Evolutionary conservation across 2,797 vertebrate genomes (phyloP), one percentile per base, ranked within the genome.

Genomic region (Chaetodon trifasciatus): DNA sequence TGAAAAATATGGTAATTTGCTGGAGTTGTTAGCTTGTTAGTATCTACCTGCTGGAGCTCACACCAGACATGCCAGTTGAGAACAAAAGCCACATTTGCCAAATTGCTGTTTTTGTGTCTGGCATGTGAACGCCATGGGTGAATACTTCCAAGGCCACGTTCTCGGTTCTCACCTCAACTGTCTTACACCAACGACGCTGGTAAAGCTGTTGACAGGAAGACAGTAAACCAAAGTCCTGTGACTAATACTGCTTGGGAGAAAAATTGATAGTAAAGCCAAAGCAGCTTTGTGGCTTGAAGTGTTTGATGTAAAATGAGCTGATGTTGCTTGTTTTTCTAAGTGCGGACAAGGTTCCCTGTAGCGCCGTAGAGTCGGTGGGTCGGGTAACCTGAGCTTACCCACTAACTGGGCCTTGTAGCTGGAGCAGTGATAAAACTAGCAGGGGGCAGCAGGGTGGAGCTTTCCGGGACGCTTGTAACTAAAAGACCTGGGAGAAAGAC

Each of bases 251-350:
- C 55, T 63, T 21, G 4, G 39, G 6, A 70, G 17, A 61, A 72
- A 57, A 49, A 67, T 16, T 19, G 5, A 57, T 67, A 57, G 57
- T 37, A 55, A 88, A 83, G 56, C 71, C 66, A 83, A 70, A 69
- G 73, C 23, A 78, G 70, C 86, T 68, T 53, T 76, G 69, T 80
- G 70, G 68, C 72, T 85, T 55, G 13, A 81, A 83, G 82, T 83
- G 77, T 93, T 92, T 82, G 84, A 76, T 83, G 92, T 94, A 93
- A 94, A 94, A 79, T 66, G 82, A 95, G 84, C 81, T 83, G 78
- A 88, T 86, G 83, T 80, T 92, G 92, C 88, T 94, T 95, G 89
- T 95, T 96, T 93, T 94, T 92, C n/a, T 93, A 93, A 89, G 89
- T 88, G 88, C 61, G 62, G 89, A 93, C 88, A 86, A 83, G 83